Conservation (phyloP, 2,797 vertebrate species). For the Lithobates pipiens region DNA sequence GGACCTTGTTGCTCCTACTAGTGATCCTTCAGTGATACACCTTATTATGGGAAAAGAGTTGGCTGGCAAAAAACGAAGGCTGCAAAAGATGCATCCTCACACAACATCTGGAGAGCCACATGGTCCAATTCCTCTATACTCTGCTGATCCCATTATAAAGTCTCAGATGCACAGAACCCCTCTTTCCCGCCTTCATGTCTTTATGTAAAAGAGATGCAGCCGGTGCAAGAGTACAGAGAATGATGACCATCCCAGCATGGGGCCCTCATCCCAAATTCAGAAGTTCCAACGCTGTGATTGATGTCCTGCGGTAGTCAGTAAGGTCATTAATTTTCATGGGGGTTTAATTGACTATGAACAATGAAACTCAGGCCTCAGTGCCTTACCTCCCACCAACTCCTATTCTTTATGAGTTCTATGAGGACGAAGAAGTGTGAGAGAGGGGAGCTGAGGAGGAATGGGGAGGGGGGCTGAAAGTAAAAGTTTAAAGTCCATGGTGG, state of each 20-base stretch:
- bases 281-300: slow-evolving; percentile 46
- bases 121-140: not conserved
- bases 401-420: not conserved
- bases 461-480: slow-evolving; percentile 27
- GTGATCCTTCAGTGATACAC: too few relatives aligned
- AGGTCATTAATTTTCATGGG: slow-evolving; percentile 57
- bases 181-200: not conserved
- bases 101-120: slow-evolving; percentile 27
- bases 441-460: not conserved
- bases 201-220: slow-evolving; percentile 20
- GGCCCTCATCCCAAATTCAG: slow-evolving; percentile 34
- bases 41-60: too few relatives aligned
- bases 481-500: slow-evolving; percentile 8
- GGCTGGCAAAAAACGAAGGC: too few relatives aligned
- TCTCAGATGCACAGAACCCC: not conserved
- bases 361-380: not conserved
- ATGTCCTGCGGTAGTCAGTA: slow-evolving; percentile 35
- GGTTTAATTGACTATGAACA: slow-evolving; percentile 60
- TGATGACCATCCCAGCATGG: slow-evolving; percentile 24
- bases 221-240: not conserved
- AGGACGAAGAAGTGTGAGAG: not conserved
- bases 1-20: too few relatives aligned
- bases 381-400: slow-evolving; percentile 32
- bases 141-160: slow-evolving; percentile 21
- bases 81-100: not conserved